Evolutionary conservation across 2,113 vertebrate genomes (phyloP).

Genomic region (Platysteira castanea): DNA sequence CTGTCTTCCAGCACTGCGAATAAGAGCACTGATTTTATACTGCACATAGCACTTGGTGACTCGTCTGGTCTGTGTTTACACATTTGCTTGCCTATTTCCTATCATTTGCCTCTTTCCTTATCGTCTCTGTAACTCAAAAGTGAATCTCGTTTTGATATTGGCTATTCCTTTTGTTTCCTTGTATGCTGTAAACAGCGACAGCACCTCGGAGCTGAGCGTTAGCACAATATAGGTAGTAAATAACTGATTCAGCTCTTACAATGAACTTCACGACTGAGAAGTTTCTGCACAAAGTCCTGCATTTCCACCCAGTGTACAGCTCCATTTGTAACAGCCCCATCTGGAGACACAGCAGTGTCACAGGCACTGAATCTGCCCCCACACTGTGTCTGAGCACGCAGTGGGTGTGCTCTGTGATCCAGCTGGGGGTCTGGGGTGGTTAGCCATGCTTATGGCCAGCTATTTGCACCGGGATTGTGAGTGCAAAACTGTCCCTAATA

Average conservation of each 20-base stretch:
- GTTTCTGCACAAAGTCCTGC: background rate
- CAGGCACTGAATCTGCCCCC: background rate
- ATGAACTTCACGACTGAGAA: background rate
- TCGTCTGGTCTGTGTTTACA: background rate
- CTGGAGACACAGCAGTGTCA: background rate
- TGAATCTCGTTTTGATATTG: background rate
- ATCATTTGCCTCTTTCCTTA: background rate
- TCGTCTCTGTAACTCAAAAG: background rate
- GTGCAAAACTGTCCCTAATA: background rate
- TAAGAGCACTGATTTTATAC: background rate
- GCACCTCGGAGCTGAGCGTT: rapidly evolving
- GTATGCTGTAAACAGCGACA: background rate
- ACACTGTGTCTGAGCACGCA: rapidly evolving
- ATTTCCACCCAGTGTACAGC: background rate
- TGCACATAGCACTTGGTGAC: background rate
- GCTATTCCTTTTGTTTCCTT: background rate
- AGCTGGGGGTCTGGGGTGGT: rapidly evolving
- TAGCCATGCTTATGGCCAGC: background rate
- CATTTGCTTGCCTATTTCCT: background rate
- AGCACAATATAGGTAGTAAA: background rate
- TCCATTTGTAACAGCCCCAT: background rate
- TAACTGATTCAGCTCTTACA: background rate
- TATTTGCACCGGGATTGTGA: rapidly evolving
- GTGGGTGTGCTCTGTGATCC: rapidly evolving
- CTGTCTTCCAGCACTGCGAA: background rate